Percentiles rank a stretch among this genome's conserved stretches.
phyloP scores from a whole-genome alignment of 2,888 invertebrate genomes.

The Halocaridina rubra region DNA sequence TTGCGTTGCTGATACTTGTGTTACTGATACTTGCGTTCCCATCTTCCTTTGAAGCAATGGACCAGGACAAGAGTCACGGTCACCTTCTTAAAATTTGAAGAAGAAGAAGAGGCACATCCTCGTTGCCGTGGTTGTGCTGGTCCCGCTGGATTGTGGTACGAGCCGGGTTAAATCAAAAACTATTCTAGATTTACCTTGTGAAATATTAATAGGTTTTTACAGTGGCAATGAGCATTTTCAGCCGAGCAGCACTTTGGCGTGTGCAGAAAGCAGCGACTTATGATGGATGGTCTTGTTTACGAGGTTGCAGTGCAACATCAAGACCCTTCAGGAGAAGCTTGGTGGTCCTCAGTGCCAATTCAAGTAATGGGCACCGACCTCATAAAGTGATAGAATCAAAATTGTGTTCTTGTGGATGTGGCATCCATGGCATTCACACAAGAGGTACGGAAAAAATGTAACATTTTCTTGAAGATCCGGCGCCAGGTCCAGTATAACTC shows the following conservation, averaged over 20 bases:
- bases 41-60: too few relatives aligned
- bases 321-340: background rate
- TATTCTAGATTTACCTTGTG: too few relatives aligned
- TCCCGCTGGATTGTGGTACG: too few relatives aligned
- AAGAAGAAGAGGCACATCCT: too few relatives aligned
- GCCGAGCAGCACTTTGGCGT: background rate
- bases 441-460: slow-evolving; percentile 12
- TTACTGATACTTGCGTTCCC: too few relatives aligned
- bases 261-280: background rate
- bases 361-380: background rate
- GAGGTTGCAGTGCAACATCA: background rate
- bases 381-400: background rate
- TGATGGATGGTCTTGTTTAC: background rate
- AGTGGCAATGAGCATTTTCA: background rate
- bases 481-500: too few relatives aligned
- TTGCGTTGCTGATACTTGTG: too few relatives aligned
- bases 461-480: background rate
- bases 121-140: too few relatives aligned
- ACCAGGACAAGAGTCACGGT: too few relatives aligned
- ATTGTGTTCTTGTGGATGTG: slow-evolving; percentile 53
- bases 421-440: slow-evolving; percentile 51
- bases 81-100: too few relatives aligned
- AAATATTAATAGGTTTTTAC: too few relatives aligned
- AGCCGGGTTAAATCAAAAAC: too few relatives aligned
- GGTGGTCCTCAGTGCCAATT: background rate